These are phyloP conservation scores for Mormyrus hasselquistii DNA, from an alignment of 2,797 vertebrate species.

Conservation along the genomic window DNA sequence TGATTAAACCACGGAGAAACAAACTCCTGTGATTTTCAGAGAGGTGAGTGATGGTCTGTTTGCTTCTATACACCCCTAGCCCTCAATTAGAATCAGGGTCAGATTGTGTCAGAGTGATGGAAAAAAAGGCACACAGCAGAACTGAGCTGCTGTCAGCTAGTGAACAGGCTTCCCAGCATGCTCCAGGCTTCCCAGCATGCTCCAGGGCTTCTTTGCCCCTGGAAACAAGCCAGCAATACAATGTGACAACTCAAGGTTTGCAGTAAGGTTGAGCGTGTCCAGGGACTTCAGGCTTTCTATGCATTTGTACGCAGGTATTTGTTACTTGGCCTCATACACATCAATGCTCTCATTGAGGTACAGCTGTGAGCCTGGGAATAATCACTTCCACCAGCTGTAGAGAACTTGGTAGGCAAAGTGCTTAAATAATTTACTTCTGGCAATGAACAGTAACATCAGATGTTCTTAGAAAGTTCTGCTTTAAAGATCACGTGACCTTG, in stretches of 20 bases:
- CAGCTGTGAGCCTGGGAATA: not conserved
- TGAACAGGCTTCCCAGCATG: not conserved
- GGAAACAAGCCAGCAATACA: not conserved
- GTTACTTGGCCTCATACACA: not conserved
- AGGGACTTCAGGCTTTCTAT: not conserved
- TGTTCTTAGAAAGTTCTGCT: not conserved
- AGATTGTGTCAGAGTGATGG: not conserved
- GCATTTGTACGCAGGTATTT: not conserved
- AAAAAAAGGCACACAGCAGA: not conserved
- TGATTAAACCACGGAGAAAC: not conserved
- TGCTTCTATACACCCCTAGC: not conserved
- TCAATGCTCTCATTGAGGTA: not conserved
- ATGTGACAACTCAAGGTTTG: not conserved
- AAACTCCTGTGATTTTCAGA: not conserved
- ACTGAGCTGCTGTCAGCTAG: not conserved
- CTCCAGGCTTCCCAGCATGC: not conserved
- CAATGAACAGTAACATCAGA: not conserved
- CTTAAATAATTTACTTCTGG: not conserved
- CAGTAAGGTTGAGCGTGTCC: not conserved
- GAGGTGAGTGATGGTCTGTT: not conserved
- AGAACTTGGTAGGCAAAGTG: not conserved
- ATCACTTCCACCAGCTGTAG: not conserved
- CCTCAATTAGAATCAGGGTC: not conserved
- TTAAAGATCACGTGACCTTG: not conserved
- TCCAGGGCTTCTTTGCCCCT: not conserved